Percentiles rank a stretch among this genome's conserved stretches.
These are phyloP conservation scores for Anoplopoma fimbria DNA, from an alignment of 2,113 vertebrate genomes.

Conservation along the genomic window DNA sequence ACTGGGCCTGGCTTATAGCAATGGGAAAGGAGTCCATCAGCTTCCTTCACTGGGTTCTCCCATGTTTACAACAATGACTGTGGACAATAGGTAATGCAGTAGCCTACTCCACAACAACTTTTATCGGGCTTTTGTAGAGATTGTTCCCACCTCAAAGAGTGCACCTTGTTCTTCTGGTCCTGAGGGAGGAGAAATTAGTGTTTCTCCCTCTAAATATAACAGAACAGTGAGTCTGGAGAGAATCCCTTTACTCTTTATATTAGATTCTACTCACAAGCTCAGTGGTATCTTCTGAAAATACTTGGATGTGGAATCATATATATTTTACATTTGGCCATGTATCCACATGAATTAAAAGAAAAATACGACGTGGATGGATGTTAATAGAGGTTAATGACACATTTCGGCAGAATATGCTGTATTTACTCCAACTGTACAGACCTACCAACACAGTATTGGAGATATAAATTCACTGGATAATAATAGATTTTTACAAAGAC, in stretches of 20 bases:
- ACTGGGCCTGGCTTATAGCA: too few species aligned
- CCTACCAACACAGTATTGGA: neutral
- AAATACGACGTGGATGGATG: neutral
- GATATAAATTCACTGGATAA: conserved; percentile 2
- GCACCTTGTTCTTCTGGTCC: neutral
- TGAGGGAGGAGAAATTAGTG: too few species aligned
- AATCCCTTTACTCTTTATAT: neutral
- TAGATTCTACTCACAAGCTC: neutral
- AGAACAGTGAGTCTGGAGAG: neutral
- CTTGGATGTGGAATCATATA: neutral
- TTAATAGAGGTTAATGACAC: conserved; percentile 6
- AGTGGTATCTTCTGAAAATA: neutral
- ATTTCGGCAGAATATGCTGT: neutral
- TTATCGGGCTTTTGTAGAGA: too few species aligned
- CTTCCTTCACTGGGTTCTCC: too few species aligned
- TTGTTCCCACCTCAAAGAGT: too few species aligned
- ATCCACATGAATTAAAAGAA: neutral
- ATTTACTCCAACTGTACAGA: neutral
- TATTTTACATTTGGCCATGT: neutral
- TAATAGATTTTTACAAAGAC: conserved; percentile 15
- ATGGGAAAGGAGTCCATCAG: too few species aligned
- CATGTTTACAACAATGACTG: too few species aligned
- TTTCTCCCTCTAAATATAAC: neutral
- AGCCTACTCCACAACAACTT: too few species aligned
- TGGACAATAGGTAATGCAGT: too few species aligned